These are phyloP conservation scores for Hylia prasina DNA, from an alignment of 2,113 vertebrate genomes.

Conservation along the genomic window DNA sequence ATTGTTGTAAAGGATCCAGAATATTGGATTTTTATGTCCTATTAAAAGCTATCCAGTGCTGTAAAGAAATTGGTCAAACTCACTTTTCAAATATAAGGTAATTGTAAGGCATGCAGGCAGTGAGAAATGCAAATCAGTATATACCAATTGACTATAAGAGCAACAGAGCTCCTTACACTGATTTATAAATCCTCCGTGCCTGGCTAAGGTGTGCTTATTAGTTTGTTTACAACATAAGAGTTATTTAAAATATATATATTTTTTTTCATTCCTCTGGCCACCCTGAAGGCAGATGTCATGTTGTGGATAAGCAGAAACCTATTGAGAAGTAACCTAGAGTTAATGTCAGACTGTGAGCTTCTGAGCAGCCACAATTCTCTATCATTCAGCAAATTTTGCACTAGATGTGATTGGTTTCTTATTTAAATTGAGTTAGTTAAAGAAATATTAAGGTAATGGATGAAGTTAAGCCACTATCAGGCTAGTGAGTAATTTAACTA, in stretches of 20 bases:
- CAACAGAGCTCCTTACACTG: not conserved
- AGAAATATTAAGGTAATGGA: not conserved
- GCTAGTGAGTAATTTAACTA: not conserved
- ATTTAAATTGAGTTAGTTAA: not conserved
- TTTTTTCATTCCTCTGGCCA: not conserved
- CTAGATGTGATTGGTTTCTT: not conserved
- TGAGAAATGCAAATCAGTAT: not conserved
- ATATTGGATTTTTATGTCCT: not conserved
- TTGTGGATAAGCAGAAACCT: not conserved
- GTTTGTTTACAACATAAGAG: not conserved
- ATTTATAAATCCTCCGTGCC: not conserved
- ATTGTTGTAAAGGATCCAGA: not conserved
- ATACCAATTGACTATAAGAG: not conserved
- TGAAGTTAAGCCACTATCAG: not conserved
- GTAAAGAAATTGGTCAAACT: not conserved
- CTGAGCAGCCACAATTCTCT: not conserved
- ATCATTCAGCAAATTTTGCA: not conserved
- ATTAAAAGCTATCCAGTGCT: not conserved
- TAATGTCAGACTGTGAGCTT: not conserved
- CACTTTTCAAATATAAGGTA: not conserved
- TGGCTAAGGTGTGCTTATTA: not conserved
- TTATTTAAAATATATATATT: not conserved
- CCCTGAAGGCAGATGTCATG: not conserved
- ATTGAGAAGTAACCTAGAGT: not conserved
- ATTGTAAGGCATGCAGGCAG: not conserved